Conservation (phyloP, 30 jellyfish, hydroid and myxozoan genomes). For the Morbakka virulenta region DNA sequence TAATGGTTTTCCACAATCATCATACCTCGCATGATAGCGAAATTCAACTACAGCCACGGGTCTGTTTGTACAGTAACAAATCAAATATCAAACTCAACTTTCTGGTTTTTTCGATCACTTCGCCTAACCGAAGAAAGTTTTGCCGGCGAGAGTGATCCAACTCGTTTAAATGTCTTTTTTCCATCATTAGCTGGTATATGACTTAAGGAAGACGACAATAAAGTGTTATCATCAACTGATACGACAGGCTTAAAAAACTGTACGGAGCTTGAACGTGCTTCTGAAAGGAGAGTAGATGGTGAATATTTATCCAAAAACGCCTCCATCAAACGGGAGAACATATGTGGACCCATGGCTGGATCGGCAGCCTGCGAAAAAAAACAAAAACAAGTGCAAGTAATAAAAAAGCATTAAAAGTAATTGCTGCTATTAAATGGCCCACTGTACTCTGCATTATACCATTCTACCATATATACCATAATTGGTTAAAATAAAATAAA, state of each 20-base stretch:
- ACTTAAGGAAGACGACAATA: slow-evolving; percentile 66
- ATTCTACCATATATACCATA: too few relatives aligned
- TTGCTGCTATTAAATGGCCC: too few relatives aligned
- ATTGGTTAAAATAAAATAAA: too few relatives aligned
- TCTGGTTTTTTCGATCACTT: not conserved
- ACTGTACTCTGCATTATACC: too few relatives aligned
- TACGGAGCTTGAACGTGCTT: slow-evolving; percentile 78
- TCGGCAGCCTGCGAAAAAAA: slow-evolving; percentile 33
- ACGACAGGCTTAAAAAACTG: slow-evolving; percentile 66
- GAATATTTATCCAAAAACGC: slow-evolving; percentile 68
- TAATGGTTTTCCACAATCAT: too few relatives aligned
- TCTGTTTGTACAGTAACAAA: too few relatives aligned
- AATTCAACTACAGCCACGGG: too few relatives aligned
- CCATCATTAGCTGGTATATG: slow-evolving; percentile 62
- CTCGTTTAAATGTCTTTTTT: slow-evolving; percentile 42
- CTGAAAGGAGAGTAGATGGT: slow-evolving; percentile 69
- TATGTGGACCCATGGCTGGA: slow-evolving; percentile 91
- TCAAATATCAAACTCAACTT: not conserved
- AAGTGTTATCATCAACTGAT: slow-evolving; percentile 61
- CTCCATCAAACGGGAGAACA: slow-evolving; percentile 86
- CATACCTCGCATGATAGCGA: too few relatives aligned
- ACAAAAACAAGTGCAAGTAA: not conserved
- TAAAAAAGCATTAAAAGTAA: too few relatives aligned
- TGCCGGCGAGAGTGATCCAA: slow-evolving; percentile 68
- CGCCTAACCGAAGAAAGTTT: slow-evolving; percentile 3